phyloP scores from a whole-genome alignment of 1,140 invertebrate species.

The Aethina tumida region DNA sequence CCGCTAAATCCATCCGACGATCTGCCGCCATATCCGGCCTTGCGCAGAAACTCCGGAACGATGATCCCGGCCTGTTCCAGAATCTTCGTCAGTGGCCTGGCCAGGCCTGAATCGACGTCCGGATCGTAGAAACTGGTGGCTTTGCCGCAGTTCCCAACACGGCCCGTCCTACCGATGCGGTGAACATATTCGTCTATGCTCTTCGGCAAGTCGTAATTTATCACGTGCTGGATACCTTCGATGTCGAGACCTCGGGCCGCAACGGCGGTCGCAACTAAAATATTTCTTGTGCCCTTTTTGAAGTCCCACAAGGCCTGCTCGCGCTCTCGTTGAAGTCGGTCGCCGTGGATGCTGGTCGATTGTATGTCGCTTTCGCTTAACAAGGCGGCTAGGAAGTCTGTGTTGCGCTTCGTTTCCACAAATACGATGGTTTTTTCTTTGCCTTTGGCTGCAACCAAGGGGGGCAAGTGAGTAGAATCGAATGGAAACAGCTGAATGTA shows the following conservation, averaged over 20 bases:
- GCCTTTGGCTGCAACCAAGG: conserved; percentile 11
- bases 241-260: conserved; percentile 70
- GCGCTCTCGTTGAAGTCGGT: conserved; percentile 77
- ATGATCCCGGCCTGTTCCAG: conserved; percentile 53
- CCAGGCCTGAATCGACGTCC: conserved; percentile 47
- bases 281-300: conserved; percentile 55
- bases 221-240: conserved; percentile 58
- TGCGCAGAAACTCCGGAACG: conserved; percentile 52
- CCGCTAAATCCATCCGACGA: conserved; percentile 40
- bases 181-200: conserved; percentile 91
- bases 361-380: conserved; percentile 44
- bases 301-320: conserved; percentile 83
- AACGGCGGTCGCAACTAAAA: conserved; percentile 87
- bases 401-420: conserved; percentile 81
- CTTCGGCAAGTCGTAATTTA: conserved; percentile 87
- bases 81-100: conserved; percentile 58
- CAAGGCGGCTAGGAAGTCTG: conserved; percentile 74
- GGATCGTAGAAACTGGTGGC: conserved; percentile 81
- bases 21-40: conserved; percentile 32
- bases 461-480: too few relatives aligned
- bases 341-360: conserved; percentile 90
- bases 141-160: conserved; percentile 78
- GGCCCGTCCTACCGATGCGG: conserved; percentile 89
- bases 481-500: too few relatives aligned
- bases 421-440: conserved; percentile 70